Evolutionary conservation across 2,888 invertebrate genomes (phyloP), one percentile per base, ranked within the genome.

Genomic region (Sphaerophoria rueppellii): DNA sequence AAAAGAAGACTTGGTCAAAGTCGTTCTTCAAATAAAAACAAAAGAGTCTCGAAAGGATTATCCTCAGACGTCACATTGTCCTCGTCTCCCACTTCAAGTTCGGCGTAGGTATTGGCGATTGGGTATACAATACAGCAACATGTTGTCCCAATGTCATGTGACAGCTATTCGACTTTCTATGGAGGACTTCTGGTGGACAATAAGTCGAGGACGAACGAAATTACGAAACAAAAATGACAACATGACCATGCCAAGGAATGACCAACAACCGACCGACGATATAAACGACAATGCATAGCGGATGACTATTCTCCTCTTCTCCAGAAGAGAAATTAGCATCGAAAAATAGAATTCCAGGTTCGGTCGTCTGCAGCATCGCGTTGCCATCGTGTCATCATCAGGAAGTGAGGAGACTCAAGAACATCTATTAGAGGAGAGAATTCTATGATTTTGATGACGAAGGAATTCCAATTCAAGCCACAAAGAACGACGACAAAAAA

Each of bases 221-320:
- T 67, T 76, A 74, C 79, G 63, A 71, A 57, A 71, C 79, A 55
- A 75, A 83, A 79, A 83, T 79, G 82, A 79, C 79, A 83, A 71
- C 82, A 83, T 83, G 79, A 79, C 82, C 82, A 82, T 75, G 79
- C 37, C 54, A 14, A 71, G 70, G 71, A 67, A 74, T 48, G 46
- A 55, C 78, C 69, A 82, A 70, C 74, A 79, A 52, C 40, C 46
- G 40, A 32, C 24, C 24, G 24, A 24, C 24, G 24, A 24, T 24
- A 24, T 2, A 24, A 24, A 24, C 24, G 24, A 54, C 48, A 50
- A 50, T 65, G 16, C 35, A 0, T 50, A 57, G 34, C 60, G 40
- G 37, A 67, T 67, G 77, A 24, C 50, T 77, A 71, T 76, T 76
- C 65, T 71, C 12, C 48, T 9, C 1, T 74, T 14, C 46, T 24